Base-by-base conservation (phyloP, 2,113 vertebrate species). In the Leuciscus idus region DNA sequence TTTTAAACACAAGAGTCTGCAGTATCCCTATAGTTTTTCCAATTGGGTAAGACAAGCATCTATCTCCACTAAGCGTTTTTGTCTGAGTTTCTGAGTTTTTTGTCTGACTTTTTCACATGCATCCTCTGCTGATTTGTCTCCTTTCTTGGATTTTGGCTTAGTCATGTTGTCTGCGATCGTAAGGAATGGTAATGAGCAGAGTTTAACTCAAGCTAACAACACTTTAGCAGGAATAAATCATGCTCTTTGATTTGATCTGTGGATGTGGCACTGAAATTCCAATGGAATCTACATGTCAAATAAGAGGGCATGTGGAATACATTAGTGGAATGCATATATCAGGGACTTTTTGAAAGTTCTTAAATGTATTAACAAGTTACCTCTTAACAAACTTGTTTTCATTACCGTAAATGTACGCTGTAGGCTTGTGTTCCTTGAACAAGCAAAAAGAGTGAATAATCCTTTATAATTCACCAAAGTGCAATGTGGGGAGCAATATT, bases 401-500 rank as follows among this genome's bases (percentile, higher is more conserved):
- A 81, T 64, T 15, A 62, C 28, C 43, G 23, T 50, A 81, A 66
- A 81, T 46, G 39, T 19, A 81, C 13, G 0, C 23, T 30, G 33
- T 62, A 26, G 36, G 13, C 39, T 80, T 80, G 23, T 59, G 55
- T 36, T 80, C 11, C 55, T 55, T 43, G 33, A 12, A 28, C 46
- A 48, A 13, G 73, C 73, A 48, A 26, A 50, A 48, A 43, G 6
- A 46, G 43, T 62, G 30, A 46, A 80, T 52, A 6, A 36, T 50
- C 9, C 26, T 30, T 21, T 5, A 33, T 50, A 30, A 68, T 83
- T 55, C 19, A 55, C 26, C 48, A 83, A 83, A 72, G 66, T 83
- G 50, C 81, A 26, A 43, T 83, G 50, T 26, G 64, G 81, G 81
- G 64, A 72, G 55, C 64, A 72, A 55, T 72, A 39, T 6, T 83